These are phyloP conservation scores for Ectropis grisescens DNA, from an alignment of 1,140 invertebrate genomes.

Conservation along the genomic window DNA sequence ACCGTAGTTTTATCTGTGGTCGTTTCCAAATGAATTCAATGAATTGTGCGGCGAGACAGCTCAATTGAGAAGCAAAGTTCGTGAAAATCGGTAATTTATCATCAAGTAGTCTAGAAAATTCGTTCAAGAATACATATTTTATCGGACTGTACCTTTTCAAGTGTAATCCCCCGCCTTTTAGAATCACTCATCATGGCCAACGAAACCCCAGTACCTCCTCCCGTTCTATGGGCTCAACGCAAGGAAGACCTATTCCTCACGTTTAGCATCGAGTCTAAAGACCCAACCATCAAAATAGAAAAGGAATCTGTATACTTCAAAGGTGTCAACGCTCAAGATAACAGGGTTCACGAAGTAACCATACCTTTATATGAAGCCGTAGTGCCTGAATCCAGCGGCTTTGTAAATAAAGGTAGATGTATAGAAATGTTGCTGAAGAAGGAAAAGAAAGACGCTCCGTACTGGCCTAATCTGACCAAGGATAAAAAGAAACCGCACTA, in stretches of 20 bases:
- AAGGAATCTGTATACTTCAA: conserved; percentile 87
- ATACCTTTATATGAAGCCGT: conserved; percentile 87
- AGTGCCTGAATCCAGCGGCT: conserved; percentile 80
- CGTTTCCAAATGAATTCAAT: too few relatives aligned
- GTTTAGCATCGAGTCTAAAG: conserved; percentile 90
- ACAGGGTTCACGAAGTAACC: conserved; percentile 87
- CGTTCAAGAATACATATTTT: too few relatives aligned
- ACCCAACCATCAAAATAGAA: conserved; percentile 81
- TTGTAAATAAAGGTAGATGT: conserved; percentile 80
- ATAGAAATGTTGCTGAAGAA: conserved; percentile 83
- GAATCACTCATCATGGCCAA: conserved; percentile 41
- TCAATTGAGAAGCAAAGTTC: conserved; percentile 7
- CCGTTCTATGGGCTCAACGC: conserved; percentile 93
- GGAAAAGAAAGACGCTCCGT: conserved; percentile 75
- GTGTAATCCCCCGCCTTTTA: too few relatives aligned
- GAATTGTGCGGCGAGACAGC: too few relatives aligned
- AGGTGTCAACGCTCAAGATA: conserved; percentile 85
- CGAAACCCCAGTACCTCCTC: conserved; percentile 75
- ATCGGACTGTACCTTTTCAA: too few relatives aligned
- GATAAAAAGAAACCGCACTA: conserved; percentile 94
- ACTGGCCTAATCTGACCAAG: conserved; percentile 90
- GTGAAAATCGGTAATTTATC: conserved; percentile 25
- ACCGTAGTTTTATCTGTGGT: too few relatives aligned
- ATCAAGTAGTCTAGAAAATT: conserved; percentile 12
- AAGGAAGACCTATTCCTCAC: conserved; percentile 87